Evolutionary conservation across 2,888 invertebrate genomes (phyloP).

Genomic region (Erebia ligea): DNA sequence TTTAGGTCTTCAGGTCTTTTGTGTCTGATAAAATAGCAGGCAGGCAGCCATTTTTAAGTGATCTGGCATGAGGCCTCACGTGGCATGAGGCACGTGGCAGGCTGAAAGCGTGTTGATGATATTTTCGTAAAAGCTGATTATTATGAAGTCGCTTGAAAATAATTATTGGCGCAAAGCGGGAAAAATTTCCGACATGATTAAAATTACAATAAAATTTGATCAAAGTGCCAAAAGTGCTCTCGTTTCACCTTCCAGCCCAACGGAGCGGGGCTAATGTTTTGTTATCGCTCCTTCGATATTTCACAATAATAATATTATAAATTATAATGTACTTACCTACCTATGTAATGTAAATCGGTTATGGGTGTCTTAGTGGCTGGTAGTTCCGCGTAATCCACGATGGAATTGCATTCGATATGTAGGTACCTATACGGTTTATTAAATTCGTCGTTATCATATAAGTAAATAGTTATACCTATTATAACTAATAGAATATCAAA

Average conservation of each 20-base stretch:
- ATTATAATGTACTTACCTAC: no score
- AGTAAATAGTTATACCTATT: background rate
- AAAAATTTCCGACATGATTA: background rate
- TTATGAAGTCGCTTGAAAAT: background rate
- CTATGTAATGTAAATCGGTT: background rate
- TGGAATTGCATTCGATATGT: constrained; percentile 10
- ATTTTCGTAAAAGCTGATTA: background rate
- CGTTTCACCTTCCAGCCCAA: constrained; percentile 31
- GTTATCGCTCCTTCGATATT: constrained; percentile 14
- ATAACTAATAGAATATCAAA: background rate
- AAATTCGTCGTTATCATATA: background rate
- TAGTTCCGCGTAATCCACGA: background rate
- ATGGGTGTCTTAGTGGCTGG: constrained; percentile 2
- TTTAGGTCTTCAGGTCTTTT: no score
- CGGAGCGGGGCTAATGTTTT: constrained; percentile 26
- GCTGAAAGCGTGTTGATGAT: no score
- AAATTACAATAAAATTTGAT: constrained; percentile 1
- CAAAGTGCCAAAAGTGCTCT: constrained; percentile 19
- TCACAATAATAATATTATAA: no score
- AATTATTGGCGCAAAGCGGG: background rate
- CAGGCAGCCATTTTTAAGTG: no score
- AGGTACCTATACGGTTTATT: constrained; percentile 6
- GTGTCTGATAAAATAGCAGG: no score
- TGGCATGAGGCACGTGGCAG: no score
- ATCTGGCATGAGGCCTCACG: no score